These are phyloP conservation scores for Caenorhabditis sp. DNA, from an alignment of 2,888 invertebrate genomes.

Conservation along the genomic window DNA sequence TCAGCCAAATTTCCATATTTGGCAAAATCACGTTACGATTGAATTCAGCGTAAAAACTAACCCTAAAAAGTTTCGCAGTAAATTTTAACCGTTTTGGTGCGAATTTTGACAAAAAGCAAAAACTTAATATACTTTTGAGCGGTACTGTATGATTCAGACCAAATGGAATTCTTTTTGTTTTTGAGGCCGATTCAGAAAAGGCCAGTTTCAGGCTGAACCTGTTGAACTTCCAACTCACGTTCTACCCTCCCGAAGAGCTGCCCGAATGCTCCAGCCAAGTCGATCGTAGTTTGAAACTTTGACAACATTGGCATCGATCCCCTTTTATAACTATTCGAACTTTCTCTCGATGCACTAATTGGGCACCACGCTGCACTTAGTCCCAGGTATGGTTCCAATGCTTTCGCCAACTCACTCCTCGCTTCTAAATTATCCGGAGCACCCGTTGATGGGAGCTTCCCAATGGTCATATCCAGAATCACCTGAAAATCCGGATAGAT, in stretches of 20 bases:
- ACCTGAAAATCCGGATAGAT: not conserved
- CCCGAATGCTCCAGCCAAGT: constrained; percentile 66
- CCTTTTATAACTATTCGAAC: constrained; percentile 42
- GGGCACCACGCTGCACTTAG: constrained; percentile 54
- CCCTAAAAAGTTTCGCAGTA: too few relatives aligned
- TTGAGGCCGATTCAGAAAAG: too few relatives aligned
- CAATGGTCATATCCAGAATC: constrained; percentile 24
- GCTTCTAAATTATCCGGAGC: constrained; percentile 30
- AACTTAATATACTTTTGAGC: too few relatives aligned
- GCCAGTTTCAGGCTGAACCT: too few relatives aligned
- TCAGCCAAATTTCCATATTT: too few relatives aligned
- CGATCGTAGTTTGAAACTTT: constrained; percentile 60
- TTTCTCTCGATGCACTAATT: constrained; percentile 32
- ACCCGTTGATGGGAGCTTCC: constrained; percentile 14
- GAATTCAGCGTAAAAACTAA: too few relatives aligned
- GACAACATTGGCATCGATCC: constrained; percentile 41
- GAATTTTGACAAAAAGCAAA: too few relatives aligned
- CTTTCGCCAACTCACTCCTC: constrained; percentile 42
- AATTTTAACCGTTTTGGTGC: too few relatives aligned
- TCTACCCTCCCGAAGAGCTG: constrained; percentile 64
- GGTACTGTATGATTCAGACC: too few relatives aligned
- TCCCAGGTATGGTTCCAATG: constrained; percentile 49
- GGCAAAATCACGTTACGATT: too few relatives aligned
- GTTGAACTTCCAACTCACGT: too few relatives aligned
- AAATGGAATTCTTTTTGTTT: too few relatives aligned